These are phyloP conservation scores for Zoroaster sp. DNA, from an alignment of 53 echinoderm and acorn worm species.

Conservation along the genomic window DNA sequence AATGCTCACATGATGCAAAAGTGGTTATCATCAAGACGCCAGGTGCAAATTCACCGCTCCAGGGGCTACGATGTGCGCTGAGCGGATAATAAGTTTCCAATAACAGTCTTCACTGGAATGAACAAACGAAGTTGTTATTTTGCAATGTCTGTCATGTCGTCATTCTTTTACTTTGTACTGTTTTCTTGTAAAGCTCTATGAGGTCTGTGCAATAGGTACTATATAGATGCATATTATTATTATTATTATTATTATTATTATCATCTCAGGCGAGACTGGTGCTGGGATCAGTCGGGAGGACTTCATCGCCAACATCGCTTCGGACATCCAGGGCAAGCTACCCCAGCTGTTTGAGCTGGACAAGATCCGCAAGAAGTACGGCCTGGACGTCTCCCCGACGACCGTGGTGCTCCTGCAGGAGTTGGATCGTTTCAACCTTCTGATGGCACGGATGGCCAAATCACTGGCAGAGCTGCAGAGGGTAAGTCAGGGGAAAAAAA, in stretches of 20 bases:
- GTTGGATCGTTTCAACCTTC: conserved; percentile 92
- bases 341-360: conserved; percentile 98
- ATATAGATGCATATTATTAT: too few relatives aligned
- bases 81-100: too few relatives aligned
- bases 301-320: conserved; percentile 96
- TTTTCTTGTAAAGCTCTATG: too few relatives aligned
- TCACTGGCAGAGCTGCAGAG: conserved; percentile 90
- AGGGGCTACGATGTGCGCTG: too few relatives aligned
- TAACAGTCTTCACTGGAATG: too few relatives aligned
- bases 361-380: conserved; percentile 93
- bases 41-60: too few relatives aligned
- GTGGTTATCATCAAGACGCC: too few relatives aligned
- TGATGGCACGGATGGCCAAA: conserved; percentile 86
- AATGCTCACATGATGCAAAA: too few relatives aligned
- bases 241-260: too few relatives aligned
- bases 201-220: too few relatives aligned
- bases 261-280: conserved; percentile 79
- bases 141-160: too few relatives aligned
- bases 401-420: conserved; percentile 97
- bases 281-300: conserved; percentile 96
- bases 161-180: neutral
- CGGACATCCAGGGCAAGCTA: conserved; percentile 94
- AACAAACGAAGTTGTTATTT: too few relatives aligned
- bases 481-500: conserved; percentile 44
- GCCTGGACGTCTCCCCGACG: conserved; percentile 87